Conservation (phyloP, 2,113 vertebrate genomes). For the Pyrgilauda ruficollis region DNA sequence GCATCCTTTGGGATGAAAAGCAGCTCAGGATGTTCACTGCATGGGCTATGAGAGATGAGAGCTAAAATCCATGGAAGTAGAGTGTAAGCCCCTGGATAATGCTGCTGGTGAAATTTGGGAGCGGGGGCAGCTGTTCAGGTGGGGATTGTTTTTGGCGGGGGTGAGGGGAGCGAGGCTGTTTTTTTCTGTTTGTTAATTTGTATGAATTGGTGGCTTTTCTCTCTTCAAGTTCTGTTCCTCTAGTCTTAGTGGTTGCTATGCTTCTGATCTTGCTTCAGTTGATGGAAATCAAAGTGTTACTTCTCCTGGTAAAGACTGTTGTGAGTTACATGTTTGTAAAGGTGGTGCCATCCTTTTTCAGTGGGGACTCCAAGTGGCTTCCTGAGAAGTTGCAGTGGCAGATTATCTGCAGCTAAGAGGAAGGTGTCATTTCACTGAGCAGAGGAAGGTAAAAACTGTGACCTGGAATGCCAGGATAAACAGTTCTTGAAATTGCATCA, state of each 20-base stretch:
- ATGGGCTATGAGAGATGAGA: neutral
- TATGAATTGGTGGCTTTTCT: neutral
- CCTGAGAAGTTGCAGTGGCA: neutral
- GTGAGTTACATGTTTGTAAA: neutral
- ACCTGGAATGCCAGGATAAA: neutral
- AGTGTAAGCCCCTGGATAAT: neutral
- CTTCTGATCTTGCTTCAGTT: neutral
- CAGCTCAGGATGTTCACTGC: neutral
- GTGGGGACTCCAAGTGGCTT: neutral
- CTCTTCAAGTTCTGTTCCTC: neutral
- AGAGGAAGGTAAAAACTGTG: neutral
- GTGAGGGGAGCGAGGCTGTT: rapidly evolving
- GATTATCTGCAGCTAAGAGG: neutral
- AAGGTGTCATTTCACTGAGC: neutral
- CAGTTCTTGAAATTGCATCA: neutral
- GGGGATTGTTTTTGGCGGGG: rapidly evolving
- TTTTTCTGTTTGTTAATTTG: neutral
- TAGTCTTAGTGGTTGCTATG: neutral
- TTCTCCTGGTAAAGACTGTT: neutral
- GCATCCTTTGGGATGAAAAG: neutral
- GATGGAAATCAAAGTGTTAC: neutral
- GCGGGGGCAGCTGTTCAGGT: neutral
- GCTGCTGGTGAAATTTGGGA: neutral
- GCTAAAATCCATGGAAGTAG: neutral
- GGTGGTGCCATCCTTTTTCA: neutral